A percentile compares a stretch with the other conserved stretches of the same genome.
phyloP scores from a whole-genome alignment of 2,797 vertebrate species.

The Triplophysa yarkandensis region DNA sequence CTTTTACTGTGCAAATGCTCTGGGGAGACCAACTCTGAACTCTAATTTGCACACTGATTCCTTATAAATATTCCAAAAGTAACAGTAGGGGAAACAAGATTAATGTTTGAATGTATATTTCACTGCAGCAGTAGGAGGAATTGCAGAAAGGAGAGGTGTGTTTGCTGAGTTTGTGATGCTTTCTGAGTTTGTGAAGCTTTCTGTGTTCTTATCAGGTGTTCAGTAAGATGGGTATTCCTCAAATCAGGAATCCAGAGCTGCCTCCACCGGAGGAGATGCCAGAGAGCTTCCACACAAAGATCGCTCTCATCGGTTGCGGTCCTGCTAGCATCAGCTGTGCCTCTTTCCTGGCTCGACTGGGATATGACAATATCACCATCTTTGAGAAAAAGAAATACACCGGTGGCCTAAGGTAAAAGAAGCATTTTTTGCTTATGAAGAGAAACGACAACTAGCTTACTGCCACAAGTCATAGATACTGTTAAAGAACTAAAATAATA shows the following conservation, averaged over 20 bases:
- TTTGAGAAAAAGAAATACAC: slow-evolving; percentile 89
- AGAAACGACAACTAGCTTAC: background rate
- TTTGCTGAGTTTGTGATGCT: too few species aligned
- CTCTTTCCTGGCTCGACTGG: slow-evolving; percentile 89
- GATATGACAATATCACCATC: slow-evolving; percentile 89
- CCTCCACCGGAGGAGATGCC: slow-evolving; percentile 79
- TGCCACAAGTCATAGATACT: background rate
- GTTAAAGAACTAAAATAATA: background rate
- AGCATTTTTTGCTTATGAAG: background rate
- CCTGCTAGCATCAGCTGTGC: slow-evolving; percentile 94
- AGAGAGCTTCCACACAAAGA: slow-evolving; percentile 79
- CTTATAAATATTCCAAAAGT: slow-evolving; percentile 77
- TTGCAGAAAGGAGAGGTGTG: background rate
- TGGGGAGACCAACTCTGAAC: slow-evolving; percentile 27
- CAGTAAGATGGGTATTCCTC: slow-evolving; percentile 90
- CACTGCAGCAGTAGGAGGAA: background rate
- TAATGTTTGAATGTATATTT: slow-evolving; percentile 60
- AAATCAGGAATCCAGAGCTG: slow-evolving; percentile 84
- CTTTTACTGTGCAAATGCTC: slow-evolving; percentile 35
- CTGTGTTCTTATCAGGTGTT: slow-evolving; percentile 77
- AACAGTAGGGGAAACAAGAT: slow-evolving; percentile 70
- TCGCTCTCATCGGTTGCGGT: slow-evolving; percentile 93
- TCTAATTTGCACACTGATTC: slow-evolving; percentile 18
- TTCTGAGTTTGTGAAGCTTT: background rate
- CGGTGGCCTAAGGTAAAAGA: slow-evolving; percentile 90